Conservation (phyloP, 1,140 invertebrate genomes). For the Sitophilus oryzae region DNA sequence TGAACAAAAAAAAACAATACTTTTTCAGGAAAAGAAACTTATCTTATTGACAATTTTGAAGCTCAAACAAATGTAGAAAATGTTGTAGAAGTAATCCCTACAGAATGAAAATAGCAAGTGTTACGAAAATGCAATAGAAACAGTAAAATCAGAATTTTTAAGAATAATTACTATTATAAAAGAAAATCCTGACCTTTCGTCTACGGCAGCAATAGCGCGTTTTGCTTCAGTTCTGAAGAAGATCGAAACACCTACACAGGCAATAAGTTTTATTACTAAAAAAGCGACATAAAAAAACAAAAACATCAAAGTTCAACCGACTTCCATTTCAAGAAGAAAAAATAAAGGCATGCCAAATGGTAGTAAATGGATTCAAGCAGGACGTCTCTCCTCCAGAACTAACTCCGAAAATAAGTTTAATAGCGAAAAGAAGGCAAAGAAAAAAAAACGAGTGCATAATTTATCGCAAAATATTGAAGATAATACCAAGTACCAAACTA, state of each 20-base stretch:
- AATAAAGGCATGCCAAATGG: neutral
- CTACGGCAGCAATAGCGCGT: neutral
- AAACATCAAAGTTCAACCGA: neutral
- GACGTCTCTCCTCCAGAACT: neutral
- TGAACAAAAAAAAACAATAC: neutral
- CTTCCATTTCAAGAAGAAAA: constrained; percentile 5
- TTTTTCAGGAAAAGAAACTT: neutral
- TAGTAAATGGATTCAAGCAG: constrained; percentile 2
- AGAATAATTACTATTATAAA: neutral
- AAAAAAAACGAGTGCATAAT: too few species aligned
- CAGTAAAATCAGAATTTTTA: constrained; percentile 5
- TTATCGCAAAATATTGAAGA: constrained; percentile 4
- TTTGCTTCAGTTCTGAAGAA: constrained; percentile 2
- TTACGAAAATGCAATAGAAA: constrained; percentile 2
- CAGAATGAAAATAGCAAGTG: neutral
- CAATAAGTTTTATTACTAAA: constrained; percentile 3
- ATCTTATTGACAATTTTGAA: constrained; percentile 1
- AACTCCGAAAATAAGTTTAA: constrained; percentile 4
- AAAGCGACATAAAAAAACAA: constrained; percentile 6
- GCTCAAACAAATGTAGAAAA: constrained; percentile 1
- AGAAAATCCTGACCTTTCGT: constrained; percentile 4
- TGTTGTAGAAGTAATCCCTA: neutral
- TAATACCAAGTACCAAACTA: constrained; percentile 2
- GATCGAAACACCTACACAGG: constrained; percentile 1
- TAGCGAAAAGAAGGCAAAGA: constrained; percentile 2